Evolutionary conservation across 2,888 invertebrate species (phyloP), one percentile per base, ranked within the genome.

Genomic region (Drosophila colorata): DNA sequence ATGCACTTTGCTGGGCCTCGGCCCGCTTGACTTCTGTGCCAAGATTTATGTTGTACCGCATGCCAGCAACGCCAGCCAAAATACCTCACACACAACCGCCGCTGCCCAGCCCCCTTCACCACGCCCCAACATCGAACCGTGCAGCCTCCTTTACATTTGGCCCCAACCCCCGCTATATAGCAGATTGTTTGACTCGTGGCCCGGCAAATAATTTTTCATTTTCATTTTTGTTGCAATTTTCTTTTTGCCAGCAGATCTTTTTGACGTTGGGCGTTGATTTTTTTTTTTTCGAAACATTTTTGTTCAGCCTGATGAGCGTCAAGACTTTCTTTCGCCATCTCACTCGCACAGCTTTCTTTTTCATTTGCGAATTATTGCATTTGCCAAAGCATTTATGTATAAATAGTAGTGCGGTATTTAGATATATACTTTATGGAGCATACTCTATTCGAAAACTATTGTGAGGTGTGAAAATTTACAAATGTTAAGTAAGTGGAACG

Each of bases 1-100:
- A 43, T 78, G 74, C 78, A 63, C 74, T 74, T 63, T 64, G 44
- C 51, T 67, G 48, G 61, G 68, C 63, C 44, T 56, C 33, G 33
- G 52, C 52, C 49, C 59, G 64, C 40, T 55, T 47, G 70, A 58
- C 60, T 67, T 78, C 59, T 59, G 51, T 59, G 59, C 53, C 70
- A 80, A 88, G 87, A 89, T 89, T 89, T 89, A 89, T 89, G 87
- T 79, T 82, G 82, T 77, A 74, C 85, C 75, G 78, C 86, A 84
- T 78, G 89, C 80, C 75, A 76, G 44, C 75, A 52, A 57, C 53
- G 68, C 31, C 14, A 57, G 72, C 72, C 72, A 73, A 73, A 78
- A 68, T 59, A 44, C 37, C 31, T 14, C 25, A 14, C 20, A 33
- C 11, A 11, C 11, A 13, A 13, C 4, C 33, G 2, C 1, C 41